Base-by-base conservation (phyloP, 2,888 invertebrate genomes). In the Steinernema hermaphroditum region DNA sequence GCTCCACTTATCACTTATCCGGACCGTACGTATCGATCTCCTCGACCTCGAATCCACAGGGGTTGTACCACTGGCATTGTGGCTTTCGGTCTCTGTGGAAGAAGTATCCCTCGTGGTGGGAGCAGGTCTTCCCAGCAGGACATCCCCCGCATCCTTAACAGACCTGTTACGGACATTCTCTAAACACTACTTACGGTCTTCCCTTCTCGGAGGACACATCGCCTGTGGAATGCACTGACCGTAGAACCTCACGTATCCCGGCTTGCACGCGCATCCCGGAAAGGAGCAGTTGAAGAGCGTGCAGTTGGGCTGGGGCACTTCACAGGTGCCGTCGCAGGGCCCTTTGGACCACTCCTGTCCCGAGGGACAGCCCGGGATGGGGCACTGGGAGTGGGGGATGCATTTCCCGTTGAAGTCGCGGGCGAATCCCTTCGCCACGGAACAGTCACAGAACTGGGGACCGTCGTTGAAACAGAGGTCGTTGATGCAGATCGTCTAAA, bases 281-380 rank as follows among this genome's bases (percentile, higher is more conserved):
- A 16, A 9, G 16, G 16, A 32, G 62, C 62, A 62, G 2, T 9
- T 32, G 32, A 62, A 62, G 32, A 62, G 16, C 32, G 62, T 62
- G 32, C 62, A 62, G 32, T 62, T 62, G 29, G 62, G 62, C 27
- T 62, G 29, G 16, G 62, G 62, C 16, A 62, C 62, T 16, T 62
- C 32, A 16, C 62, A 62, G 1, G 62, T 62, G 32, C 62, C 62
- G 19, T 62, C 62, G 32, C 62, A 62, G 8, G 34, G 32, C 2
- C 14, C 12, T 32, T 62, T 16, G 32, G 32, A 32, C 62, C 62
- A 62, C 27, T 62, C 4, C 14, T 62, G 62, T 1, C 62, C 62
- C 1, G 16, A 32, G 6, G 62, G 62, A 32, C 62, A 62, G 16
- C 29, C 29, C 1, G 62, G 62, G 8, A 29, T 62, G 1, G 29